Evolutionary conservation across 2,888 invertebrate genomes (phyloP), one percentile per base, ranked within the genome.

Genomic region (Leptopilina drosophilae): DNA sequence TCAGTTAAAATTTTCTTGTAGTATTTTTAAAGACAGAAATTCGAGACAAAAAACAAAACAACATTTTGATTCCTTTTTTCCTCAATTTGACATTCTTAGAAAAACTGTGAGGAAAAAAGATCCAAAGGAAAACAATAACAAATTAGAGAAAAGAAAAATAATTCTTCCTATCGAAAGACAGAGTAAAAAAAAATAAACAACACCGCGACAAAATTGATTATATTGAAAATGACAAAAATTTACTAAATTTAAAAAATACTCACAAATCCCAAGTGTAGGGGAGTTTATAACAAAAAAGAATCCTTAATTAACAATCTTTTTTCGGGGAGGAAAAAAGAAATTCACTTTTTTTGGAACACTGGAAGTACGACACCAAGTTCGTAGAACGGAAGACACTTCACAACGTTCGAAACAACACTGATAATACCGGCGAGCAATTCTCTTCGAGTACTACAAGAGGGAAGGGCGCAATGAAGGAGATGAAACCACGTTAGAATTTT

Each of bases 351-450:
- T 73, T 40, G n/a, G 26, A 73, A 14, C n/a, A 14, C 33, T 33
- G 40, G 9, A 56, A 42, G 56, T 69, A 26, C 26, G 33, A 33
- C 8, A n/a, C 26, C 12, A 67, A 67, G 20, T 49, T 53, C 8
- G 69, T 6, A 26, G 69, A 69, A 53, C 69, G 53, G 53, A 56
- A 69, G 69, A 69, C 26, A 69, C 69, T 49, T 69, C 73, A 33
- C 56, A 73, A 59, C 73, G 73, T 53, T 33, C 73, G 56, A 56
- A 73, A 73, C 73, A 73, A 73, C 73, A 73, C 73, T 73, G 73
- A 73, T 73, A 73, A 73, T 73, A 15, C 73, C 73, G 73, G 73
- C 33, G 56, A 56, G 33, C 33, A 73, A n/a, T 73, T 73, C 69
- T 73, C 69, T 73, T 67, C 4, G 14, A 56, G 56, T n/a, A 53